Conservation (phyloP, 2,113 vertebrate species). For the Peromyscus maniculatus region DNA sequence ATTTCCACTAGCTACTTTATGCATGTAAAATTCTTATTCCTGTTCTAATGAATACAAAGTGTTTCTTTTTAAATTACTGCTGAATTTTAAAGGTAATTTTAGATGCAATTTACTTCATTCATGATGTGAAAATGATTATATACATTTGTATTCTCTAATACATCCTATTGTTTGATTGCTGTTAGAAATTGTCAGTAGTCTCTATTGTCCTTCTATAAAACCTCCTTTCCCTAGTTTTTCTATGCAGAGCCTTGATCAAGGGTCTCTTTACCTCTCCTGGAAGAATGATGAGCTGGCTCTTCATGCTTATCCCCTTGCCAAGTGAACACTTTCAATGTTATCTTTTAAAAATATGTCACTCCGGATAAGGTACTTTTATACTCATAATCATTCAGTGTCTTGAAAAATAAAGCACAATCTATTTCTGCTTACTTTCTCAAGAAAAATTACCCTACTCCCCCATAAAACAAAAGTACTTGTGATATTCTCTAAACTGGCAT, state of each 20-base stretch:
- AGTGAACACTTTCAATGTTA: neutral
- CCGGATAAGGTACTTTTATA: conserved; percentile 32
- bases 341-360: conserved; percentile 38
- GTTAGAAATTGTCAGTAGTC: neutral
- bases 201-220: conserved; percentile 25
- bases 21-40: conserved; percentile 51
- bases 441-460: conserved; percentile 54
- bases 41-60: conserved; percentile 42
- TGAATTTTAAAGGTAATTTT: conserved; percentile 45
- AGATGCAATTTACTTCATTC: conserved; percentile 17
- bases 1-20: conserved; percentile 48
- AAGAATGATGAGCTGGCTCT: neutral
- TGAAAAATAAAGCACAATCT: conserved; percentile 56
- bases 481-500: neutral
- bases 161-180: neutral
- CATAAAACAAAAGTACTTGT: conserved; percentile 17
- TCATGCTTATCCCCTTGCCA: neutral
- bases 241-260: conserved; percentile 43
- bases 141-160: neutral
- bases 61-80: conserved; percentile 8
- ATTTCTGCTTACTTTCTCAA: neutral
- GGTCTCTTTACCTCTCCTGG: neutral
- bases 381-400: neutral
- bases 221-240: conserved; percentile 2
- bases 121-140: conserved; percentile 29